Conservation (phyloP, 2,113 vertebrate genomes). For the Abramis brama region DNA sequence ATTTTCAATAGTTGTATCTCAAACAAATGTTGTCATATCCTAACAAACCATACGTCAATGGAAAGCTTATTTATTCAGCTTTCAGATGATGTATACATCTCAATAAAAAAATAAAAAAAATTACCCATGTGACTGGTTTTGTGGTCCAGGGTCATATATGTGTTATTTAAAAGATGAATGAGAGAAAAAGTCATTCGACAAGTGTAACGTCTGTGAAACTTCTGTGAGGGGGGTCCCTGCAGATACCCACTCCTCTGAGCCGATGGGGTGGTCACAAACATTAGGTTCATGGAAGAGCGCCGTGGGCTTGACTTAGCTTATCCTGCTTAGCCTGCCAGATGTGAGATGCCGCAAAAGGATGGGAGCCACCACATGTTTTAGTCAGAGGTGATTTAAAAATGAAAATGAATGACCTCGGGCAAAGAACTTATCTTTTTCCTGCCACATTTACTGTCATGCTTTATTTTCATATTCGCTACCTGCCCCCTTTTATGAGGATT, state of each 20-base stretch:
- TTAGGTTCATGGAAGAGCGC: constrained; percentile 39
- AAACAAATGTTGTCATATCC: too few relatives aligned
- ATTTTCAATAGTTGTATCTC: too few relatives aligned
- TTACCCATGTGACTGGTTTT: too few relatives aligned
- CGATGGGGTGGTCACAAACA: constrained; percentile 53
- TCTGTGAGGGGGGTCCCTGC: constrained; percentile 35
- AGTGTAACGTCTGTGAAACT: background rate
- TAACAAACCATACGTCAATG: too few relatives aligned
- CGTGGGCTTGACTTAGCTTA: constrained; percentile 47
- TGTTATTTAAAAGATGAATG: background rate
- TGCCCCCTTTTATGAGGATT: background rate
- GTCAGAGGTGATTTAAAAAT: constrained; percentile 34
- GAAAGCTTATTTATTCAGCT: too few relatives aligned
- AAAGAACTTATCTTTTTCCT: constrained; percentile 13
- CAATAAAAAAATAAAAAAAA: too few relatives aligned
- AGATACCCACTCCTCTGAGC: constrained; percentile 47
- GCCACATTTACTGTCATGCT: constrained; percentile 30
- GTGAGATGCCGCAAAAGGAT: constrained; percentile 31
- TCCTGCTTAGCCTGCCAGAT: constrained; percentile 49
- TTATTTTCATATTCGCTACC: constrained; percentile 23
- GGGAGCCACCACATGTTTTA: constrained; percentile 27
- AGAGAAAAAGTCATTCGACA: background rate
- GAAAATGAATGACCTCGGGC: constrained; percentile 28
- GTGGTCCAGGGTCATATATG: too few relatives aligned
- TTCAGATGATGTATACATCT: too few relatives aligned